These are phyloP conservation scores for Latheticus oryzae DNA, from an alignment of 2,888 invertebrate species.

Conservation along the genomic window DNA sequence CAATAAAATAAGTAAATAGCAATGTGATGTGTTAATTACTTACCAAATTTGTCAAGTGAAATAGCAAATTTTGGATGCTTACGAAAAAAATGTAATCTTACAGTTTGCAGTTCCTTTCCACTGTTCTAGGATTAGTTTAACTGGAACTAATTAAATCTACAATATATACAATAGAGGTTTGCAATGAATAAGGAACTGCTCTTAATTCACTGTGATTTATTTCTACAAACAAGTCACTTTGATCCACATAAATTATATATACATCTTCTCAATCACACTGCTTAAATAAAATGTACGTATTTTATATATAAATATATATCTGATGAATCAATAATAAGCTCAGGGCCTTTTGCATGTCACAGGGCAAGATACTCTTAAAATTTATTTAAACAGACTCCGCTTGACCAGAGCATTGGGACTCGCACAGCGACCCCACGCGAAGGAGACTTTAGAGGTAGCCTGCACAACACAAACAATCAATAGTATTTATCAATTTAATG, in stretches of 20 bases:
- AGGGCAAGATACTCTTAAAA: conserved; percentile 58
- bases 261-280: conserved; percentile 66
- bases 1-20: too few species aligned
- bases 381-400: conserved; percentile 51
- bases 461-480: conserved; percentile 58
- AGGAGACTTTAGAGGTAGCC: conserved; percentile 60
- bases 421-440: conserved; percentile 55
- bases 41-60: too few species aligned
- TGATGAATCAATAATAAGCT: conserved; percentile 58
- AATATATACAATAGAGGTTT: too few species aligned
- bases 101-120: conserved; percentile 16
- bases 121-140: neutral
- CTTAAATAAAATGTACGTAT: conserved; percentile 64
- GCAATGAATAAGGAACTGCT: conserved; percentile 26
- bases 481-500: conserved; percentile 55
- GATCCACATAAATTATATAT: conserved; percentile 66
- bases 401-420: conserved; percentile 52
- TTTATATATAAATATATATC: conserved; percentile 62
- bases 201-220: conserved; percentile 62
- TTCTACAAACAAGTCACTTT: conserved; percentile 65
- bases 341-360: conserved; percentile 59
- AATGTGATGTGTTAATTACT: too few species aligned
- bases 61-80: too few species aligned
- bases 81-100: too few species aligned
- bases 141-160: too few species aligned